Evolutionary conservation across 2,797 vertebrate species (phyloP).

Genomic region (Kryptopterus vitreolus): DNA sequence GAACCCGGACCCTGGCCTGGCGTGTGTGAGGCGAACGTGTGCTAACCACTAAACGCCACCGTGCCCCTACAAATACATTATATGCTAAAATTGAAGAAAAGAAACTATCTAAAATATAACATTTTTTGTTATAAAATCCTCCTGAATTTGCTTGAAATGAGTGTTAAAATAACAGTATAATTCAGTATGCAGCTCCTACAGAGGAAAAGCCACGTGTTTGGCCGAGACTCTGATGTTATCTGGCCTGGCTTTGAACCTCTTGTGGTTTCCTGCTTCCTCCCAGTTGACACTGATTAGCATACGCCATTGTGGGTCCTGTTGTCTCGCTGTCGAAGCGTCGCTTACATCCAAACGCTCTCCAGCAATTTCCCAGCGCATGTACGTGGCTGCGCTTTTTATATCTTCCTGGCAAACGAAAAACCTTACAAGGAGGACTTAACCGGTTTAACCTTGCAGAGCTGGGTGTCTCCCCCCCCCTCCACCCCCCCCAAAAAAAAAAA

Average conservation of each 20-base stretch:
- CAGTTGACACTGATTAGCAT: conserved; percentile 61
- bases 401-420: neutral
- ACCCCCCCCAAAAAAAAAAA: too few species aligned
- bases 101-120: too few species aligned
- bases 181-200: neutral
- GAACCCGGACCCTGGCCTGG: too few species aligned
- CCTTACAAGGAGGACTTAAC: neutral
- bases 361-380: conserved; percentile 2
- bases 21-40: too few species aligned
- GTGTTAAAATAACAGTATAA: neutral
- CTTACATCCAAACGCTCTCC: conserved; percentile 27
- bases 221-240: conserved; percentile 16
- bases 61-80: neutral
- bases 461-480: neutral
- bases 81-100: neutral
- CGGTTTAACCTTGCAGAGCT: neutral
- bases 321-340: conserved; percentile 35
- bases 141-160: neutral
- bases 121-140: neutral
- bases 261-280: conserved; percentile 45
- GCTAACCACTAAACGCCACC: too few species aligned
- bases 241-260: conserved; percentile 45
- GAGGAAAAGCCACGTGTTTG: conserved; percentile 30
- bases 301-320: conserved; percentile 41
- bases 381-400: neutral